Conservation (phyloP, 1,140 invertebrate genomes). For the Aphidius gifuensis region DNA sequence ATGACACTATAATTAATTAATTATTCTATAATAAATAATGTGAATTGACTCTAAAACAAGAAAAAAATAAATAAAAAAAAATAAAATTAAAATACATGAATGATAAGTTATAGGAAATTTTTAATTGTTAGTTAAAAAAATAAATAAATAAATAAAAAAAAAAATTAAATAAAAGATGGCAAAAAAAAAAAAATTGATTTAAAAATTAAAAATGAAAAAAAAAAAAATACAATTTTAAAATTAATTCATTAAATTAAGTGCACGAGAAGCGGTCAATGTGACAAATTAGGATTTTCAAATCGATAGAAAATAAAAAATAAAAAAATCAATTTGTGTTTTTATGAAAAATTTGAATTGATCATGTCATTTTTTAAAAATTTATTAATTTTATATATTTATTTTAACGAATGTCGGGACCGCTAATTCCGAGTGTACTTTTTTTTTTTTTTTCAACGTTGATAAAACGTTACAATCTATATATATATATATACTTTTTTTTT, state of each 20-base stretch:
- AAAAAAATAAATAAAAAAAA: conserved; percentile 25
- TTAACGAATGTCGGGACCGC: neutral
- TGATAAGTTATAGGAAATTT: conserved; percentile 52
- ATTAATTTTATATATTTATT: conserved; percentile 20
- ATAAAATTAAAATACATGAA: conserved; percentile 36
- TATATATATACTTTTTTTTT: no score
- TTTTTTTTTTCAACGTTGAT: no score
- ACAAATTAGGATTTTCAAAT: conserved; percentile 23
- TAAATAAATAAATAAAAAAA: conserved; percentile 11
- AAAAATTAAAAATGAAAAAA: conserved; percentile 26
- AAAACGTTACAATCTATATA: no score
- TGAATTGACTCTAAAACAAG: conserved; percentile 54
- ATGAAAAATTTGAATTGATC: no score
- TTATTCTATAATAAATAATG: conserved; percentile 55
- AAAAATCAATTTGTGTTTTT: conserved; percentile 28
- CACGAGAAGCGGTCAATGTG: conserved; percentile 19
- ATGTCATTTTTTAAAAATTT: conserved; percentile 10
- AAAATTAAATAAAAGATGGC: neutral
- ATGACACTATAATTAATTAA: conserved; percentile 55
- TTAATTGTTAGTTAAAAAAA: conserved; percentile 48
- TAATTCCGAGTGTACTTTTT: no score
- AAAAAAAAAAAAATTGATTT: conserved; percentile 4
- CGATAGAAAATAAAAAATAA: neutral
- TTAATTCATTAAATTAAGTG: conserved; percentile 4
- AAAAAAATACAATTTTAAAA: no score